These are phyloP conservation scores for Conger conger DNA, from an alignment of 2,113 vertebrate species.

Conservation along the genomic window DNA sequence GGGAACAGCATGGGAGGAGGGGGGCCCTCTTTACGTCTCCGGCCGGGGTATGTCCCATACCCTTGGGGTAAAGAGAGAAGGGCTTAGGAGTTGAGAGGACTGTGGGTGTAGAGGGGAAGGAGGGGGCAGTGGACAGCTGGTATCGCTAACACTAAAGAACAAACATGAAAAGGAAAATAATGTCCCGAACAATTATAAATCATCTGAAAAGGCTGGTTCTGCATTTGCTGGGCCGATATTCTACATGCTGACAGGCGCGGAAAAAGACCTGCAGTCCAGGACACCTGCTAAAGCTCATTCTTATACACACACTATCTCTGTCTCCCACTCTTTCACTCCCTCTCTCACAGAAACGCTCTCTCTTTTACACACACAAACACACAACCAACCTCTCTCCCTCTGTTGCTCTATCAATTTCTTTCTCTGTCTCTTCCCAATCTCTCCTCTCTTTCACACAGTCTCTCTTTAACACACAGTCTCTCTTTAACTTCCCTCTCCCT, in stretches of 20 bases:
- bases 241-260: not conserved
- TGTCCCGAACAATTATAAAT: not conserved
- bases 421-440: too few relatives aligned
- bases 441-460: too few relatives aligned
- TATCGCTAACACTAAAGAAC: not conserved
- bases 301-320: not conserved
- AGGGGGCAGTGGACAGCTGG: not conserved
- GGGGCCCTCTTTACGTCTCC: conserved; percentile 75
- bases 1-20: conserved; percentile 83
- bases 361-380: not conserved
- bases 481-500: too few relatives aligned
- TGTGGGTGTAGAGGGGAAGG: not conserved
- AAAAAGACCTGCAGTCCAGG: not conserved
- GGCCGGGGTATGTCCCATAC: conserved; percentile 89
- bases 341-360: not conserved
- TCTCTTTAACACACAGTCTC: too few relatives aligned
- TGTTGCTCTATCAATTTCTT: too few relatives aligned
- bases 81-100: conserved; percentile 9
- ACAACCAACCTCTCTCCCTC: not conserved
- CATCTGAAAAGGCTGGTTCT: not conserved
- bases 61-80: conserved; percentile 57
- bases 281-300: conserved; percentile 4
- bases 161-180: not conserved
- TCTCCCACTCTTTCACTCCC: not conserved
- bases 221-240: not conserved